Percentiles rank a stretch among this genome's conserved stretches.
Evolutionary conservation across 2,797 vertebrate genomes (phyloP).

Genomic region (Loris lydekkerianus): DNA sequence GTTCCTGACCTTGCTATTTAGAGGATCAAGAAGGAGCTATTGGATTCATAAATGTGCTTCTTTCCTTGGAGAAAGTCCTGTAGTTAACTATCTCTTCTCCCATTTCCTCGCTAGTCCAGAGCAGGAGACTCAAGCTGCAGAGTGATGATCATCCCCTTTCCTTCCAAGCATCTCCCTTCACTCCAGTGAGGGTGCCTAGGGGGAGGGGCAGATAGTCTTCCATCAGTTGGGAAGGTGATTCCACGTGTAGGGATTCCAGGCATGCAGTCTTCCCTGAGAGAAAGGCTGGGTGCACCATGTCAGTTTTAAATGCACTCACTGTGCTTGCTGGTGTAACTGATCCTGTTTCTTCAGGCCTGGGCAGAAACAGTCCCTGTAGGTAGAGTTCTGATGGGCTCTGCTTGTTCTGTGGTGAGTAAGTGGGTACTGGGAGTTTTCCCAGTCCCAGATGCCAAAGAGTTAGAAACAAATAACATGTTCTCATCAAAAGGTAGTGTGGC

Average conservation of each 20-base stretch:
- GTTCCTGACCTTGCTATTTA: conserved; percentile 5
- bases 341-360: background rate
- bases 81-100: background rate
- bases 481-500: conserved; percentile 80
- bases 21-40: background rate
- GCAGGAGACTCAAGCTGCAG: background rate
- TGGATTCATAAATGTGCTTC: background rate
- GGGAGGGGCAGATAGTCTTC: background rate
- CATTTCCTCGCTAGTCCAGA: background rate
- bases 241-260: background rate
- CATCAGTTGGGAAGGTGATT: background rate
- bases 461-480: conserved; percentile 85
- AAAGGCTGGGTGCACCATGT: background rate
- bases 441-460: conserved; percentile 79
- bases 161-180: background rate
- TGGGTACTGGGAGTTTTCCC: conserved; percentile 78
- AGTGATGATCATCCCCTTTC: background rate
- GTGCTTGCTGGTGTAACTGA: background rate
- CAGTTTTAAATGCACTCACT: background rate
- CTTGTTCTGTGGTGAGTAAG: conserved; percentile 82
- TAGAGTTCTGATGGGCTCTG: conserved; percentile 75
- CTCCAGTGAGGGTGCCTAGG: background rate
- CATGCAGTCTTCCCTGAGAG: background rate
- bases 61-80: background rate
- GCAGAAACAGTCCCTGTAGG: conserved; percentile 65